Base-by-base conservation (phyloP, 2,797 vertebrate genomes). In the Clarias fuscus region DNA sequence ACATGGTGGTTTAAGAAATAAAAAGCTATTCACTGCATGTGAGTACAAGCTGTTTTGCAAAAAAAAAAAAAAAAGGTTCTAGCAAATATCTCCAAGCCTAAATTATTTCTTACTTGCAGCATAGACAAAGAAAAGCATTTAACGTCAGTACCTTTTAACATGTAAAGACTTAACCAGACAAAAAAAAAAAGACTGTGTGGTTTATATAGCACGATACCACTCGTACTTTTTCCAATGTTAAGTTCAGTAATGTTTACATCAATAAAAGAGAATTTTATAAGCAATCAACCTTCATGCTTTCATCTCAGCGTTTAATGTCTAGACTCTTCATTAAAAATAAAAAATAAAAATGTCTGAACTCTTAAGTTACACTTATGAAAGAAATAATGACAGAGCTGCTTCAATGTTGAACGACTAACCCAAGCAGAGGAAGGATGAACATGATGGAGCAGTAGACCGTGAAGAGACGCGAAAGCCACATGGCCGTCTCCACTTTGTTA, bases 401-500 rank as follows among this genome's bases (percentile, higher is more conserved):
- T 30, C 30, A n/a, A 85, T 18, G 20, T 2, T 30, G 84, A 40
- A 48, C 24, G 92, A 97, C 98, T 92, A 95, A 99, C 98, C 98
- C 98, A 89, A 99, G 93, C 89, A 99, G 92, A 88, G 98, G 98
- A 84, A 99, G 94, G 88, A 99, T 97, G 92, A 99, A 99, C 95
- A 99, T 96, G 89, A 98, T 94, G 1, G 98, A 99, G 92, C 98
- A 99, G 93, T 99, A 99, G 89, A 99, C 97, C 0, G 98, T 99
- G 93, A 99, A 99, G 90, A 99, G 94, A 6, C 98, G 96, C 62
- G 98, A 99, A 89, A 99, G 96, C 98, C 98, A 99, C 98, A 99
- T 99, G 10, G 97, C 97, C 1, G 98, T 98, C 92, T 99, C 98
- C 93, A 99, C 91, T 90, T 99, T 99, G 92, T 98, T 99, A 89